Base-by-base conservation (phyloP, 2,797 vertebrate genomes). In the Siniperca obscura region DNA sequence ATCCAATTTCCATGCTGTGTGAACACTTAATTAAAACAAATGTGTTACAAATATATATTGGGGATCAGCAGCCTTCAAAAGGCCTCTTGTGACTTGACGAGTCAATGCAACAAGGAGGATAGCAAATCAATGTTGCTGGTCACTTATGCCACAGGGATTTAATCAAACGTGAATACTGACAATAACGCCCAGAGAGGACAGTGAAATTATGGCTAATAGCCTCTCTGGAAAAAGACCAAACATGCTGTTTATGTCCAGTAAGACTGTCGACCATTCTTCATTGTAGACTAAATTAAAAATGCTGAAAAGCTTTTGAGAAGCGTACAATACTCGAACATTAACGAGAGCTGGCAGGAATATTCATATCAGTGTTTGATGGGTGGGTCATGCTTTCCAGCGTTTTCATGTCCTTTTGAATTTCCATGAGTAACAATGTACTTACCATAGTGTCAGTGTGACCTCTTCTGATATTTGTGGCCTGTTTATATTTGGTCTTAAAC, bases 21-120 rank as follows among this genome's bases (percentile, higher is more conserved):
- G 94, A 95, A 95, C 94, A 95, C 94, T 95, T 96, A 96, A 96
- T 96, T 96, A 95, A 96, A 96, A 96, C 95, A 96, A 96, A 96
- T 96, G 95, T 93, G 94, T 94, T 96, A 95, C 95, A 96, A 93
- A 94, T 95, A 95, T 95, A 95, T 95, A 95, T 94, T 88, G 91
- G 92, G 89, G 93, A 95, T 95, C 93, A 94, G 90, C 91, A 93
- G 92, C 89, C 87, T 93, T 95, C 93, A 93, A 93, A 95, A 91
- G 91, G 92, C 84, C 95, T 94, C 93, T 90, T 87, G 94, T 94
- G 94, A 92, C 91, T 86, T 52, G 44, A 88, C 46, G 42, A 94
- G 93, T 96, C 95, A 94, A 96, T 96, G 93, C 92, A 91, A 92
- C 91, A 88, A 90, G 88, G 91, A 94, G 87, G 92, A 93, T 90